phyloP scores from a whole-genome alignment of 2,113 vertebrate genomes.

The Hiodon alosoides region DNA sequence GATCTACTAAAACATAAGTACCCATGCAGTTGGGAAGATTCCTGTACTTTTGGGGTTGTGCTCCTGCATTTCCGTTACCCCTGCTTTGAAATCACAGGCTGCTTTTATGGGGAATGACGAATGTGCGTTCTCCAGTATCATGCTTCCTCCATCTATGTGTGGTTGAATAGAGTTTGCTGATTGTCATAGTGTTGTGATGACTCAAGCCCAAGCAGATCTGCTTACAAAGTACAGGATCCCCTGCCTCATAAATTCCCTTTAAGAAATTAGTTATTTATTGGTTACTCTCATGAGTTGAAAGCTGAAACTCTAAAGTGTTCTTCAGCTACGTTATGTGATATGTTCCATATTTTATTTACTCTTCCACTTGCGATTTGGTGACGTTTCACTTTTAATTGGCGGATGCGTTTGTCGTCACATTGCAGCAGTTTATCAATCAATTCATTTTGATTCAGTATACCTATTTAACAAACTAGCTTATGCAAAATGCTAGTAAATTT shows the following conservation, averaged over 20 bases:
- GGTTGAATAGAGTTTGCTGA: not conserved
- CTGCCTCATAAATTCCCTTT: not conserved
- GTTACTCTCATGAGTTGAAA: too few relatives aligned
- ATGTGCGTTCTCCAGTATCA: conserved; percentile 49
- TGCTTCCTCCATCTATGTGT: conserved; percentile 43
- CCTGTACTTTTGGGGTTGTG: conserved; percentile 24
- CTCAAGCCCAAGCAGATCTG: not conserved
- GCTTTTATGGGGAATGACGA: conserved; percentile 62
- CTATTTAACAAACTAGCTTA: too few relatives aligned
- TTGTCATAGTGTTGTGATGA: not conserved
- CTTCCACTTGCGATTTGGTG: too few relatives aligned
- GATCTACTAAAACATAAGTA: not conserved
- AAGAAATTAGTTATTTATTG: not conserved
- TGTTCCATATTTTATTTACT: not conserved
- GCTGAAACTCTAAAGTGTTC: conserved; percentile 4
- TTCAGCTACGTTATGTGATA: not conserved
- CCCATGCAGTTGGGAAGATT: not conserved
- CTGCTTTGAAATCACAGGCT: conserved; percentile 50
- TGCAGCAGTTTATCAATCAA: too few relatives aligned
- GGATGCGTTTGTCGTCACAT: too few relatives aligned
- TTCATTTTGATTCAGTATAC: too few relatives aligned
- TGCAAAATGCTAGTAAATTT: too few relatives aligned
- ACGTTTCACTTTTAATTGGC: too few relatives aligned
- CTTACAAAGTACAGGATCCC: not conserved
- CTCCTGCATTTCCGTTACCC: conserved; percentile 45